Evolutionary conservation across 2,888 invertebrate species (phyloP), one percentile per base, ranked within the genome.

Genomic region (Philaethria dido): DNA sequence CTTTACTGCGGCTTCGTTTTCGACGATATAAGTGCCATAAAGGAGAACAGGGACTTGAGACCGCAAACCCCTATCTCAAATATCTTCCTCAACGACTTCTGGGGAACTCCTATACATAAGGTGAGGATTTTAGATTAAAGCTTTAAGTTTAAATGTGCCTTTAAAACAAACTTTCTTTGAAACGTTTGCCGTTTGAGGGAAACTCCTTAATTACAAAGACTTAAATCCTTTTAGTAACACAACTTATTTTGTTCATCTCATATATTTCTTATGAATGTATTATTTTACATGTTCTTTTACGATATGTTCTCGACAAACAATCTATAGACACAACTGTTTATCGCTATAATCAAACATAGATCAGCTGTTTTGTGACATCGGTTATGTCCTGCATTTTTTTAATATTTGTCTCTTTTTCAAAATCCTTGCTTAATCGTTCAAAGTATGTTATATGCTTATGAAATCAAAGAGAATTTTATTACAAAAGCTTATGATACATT

Each of bases 61-160:
- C 98, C 98, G 16, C 96, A 96, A 80, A 97, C 98, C 66, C 98
- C 99, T 22, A 90, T 98, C 71, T 94, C 95, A 75, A 98, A 98
- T 87, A 95, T 99, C 74, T 98, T 99, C 90, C 95, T 96, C 87
- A 99, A 99, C 92, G 99, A 99, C 91, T 99, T 99, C 88, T 99
- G 99, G 99, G 99, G 99, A 74, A 99, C 99, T 73, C 98, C 99
- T 66, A 99, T 99, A 96, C 96, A 97, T 84, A 98, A 98, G 96
- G 98, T 98, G 92, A 69, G 67, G 47, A 36, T 39, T 39, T 36
- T 13, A 13, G 20, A 20, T 29, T 29, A 11, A 29, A 22, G 18
- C n/a, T 60, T 45, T 42, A 64, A 64, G 42, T 44, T 64, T 59
- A 29, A 57, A 57, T 18, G 42, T 25, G 42, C 11, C 54, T 63